phyloP scores from a whole-genome alignment of 2,888 invertebrate genomes.

The Cynaeus angustus region DNA sequence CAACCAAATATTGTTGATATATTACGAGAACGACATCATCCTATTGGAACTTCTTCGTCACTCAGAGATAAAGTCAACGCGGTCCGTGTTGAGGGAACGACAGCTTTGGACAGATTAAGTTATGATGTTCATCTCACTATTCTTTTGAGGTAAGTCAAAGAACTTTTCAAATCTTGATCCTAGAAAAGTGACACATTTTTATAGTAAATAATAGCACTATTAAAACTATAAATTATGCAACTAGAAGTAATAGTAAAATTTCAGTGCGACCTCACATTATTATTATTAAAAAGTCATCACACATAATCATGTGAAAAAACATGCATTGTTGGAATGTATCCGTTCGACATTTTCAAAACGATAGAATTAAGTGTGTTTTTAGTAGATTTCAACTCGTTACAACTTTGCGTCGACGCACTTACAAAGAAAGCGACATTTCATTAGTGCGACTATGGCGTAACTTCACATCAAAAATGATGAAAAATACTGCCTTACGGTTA shows the following conservation, averaged over 20 bases:
- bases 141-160: conserved; percentile 87
- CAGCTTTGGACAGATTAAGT: conserved; percentile 88
- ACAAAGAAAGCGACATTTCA: no score
- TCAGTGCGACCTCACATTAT: background rate
- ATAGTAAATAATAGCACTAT: no score
- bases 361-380: background rate
- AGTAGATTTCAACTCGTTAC: no score
- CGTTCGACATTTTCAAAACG: background rate
- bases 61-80: conserved; percentile 91
- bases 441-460: no score
- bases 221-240: background rate
- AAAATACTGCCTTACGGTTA: no score
- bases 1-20: conserved; percentile 96
- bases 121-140: conserved; percentile 96
- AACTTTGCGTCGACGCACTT: no score
- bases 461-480: no score
- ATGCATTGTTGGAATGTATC: background rate
- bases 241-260: background rate
- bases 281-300: conserved; percentile 1
- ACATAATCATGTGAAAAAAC: background rate
- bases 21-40: conserved; percentile 86
- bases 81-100: conserved; percentile 90
- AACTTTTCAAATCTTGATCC: no score
- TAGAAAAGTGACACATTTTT: no score
- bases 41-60: conserved; percentile 80